Percentiles rank a stretch among this genome's conserved stretches.
phyloP scores from a whole-genome alignment of 1,140 invertebrate species.

The Sycobia sp. region DNA sequence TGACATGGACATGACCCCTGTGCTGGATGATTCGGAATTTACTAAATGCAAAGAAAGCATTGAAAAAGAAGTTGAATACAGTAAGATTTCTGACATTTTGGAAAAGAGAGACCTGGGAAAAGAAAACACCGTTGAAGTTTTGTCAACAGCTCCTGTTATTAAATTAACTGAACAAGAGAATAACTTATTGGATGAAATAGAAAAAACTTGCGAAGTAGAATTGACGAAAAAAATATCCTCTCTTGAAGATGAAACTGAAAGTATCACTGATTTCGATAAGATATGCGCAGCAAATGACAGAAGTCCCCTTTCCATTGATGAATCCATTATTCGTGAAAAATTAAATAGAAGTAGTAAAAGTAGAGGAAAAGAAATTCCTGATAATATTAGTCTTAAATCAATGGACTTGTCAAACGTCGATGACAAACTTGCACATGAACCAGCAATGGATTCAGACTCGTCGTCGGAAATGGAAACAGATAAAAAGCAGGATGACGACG shows the following conservation, averaged over 20 bases:
- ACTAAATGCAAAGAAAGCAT: neutral
- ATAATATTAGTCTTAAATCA: too few relatives aligned
- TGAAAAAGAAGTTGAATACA: neutral
- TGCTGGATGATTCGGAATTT: neutral
- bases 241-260: neutral
- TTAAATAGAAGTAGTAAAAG: too few relatives aligned
- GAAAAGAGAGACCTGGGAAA: neutral
- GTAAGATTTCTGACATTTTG: neutral
- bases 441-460: neutral
- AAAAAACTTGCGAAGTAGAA: neutral
- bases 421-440: neutral
- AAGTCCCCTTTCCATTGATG: neutral
- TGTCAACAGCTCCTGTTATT: neutral
- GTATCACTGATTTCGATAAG: neutral
- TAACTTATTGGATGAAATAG: slow-evolving; percentile 11
- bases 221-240: neutral
- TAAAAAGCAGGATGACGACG: slow-evolving; percentile 12
- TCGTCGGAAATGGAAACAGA: neutral
- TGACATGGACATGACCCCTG: neutral
- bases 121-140: neutral
- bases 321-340: neutral
- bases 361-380: too few relatives aligned
- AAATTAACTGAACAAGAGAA: slow-evolving; percentile 10
- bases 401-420: too few relatives aligned
- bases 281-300: neutral